phyloP scores from a whole-genome alignment of 2,113 vertebrate genomes.

The Onychorhynchus coronatus region DNA sequence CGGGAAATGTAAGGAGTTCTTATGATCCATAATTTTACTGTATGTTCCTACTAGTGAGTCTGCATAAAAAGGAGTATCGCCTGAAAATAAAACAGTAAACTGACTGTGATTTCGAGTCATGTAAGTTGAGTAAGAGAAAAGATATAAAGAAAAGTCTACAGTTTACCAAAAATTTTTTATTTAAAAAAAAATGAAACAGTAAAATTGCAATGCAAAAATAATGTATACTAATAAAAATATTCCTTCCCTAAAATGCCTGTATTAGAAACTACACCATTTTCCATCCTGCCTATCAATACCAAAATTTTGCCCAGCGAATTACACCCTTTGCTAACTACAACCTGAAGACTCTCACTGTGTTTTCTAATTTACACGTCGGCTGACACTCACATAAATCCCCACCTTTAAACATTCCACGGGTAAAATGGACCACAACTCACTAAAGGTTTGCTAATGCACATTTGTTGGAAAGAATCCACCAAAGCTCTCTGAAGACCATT shows the following conservation, averaged over 20 bases:
- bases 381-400: background rate
- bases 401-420: background rate
- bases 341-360: background rate
- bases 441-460: background rate
- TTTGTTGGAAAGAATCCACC: background rate
- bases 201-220: background rate
- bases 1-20: slow-evolving; percentile 95
- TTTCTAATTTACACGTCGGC: background rate
- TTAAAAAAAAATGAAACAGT: background rate
- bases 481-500: background rate
- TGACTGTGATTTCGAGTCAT: background rate
- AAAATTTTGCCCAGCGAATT: background rate
- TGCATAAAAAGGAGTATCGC: slow-evolving; percentile 97
- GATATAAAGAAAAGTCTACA: background rate
- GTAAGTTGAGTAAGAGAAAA: background rate
- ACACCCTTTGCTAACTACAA: background rate
- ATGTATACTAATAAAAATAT: background rate
- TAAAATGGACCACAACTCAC: background rate
- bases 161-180: background rate
- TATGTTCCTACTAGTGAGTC: slow-evolving; percentile 98
- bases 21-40: slow-evolving; percentile 99
- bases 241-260: background rate
- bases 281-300: background rate
- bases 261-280: background rate
- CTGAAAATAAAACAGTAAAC: slow-evolving; percentile 70